Evolutionary conservation across 2,113 vertebrate species (phyloP).

Genomic region (Turnix velox): DNA sequence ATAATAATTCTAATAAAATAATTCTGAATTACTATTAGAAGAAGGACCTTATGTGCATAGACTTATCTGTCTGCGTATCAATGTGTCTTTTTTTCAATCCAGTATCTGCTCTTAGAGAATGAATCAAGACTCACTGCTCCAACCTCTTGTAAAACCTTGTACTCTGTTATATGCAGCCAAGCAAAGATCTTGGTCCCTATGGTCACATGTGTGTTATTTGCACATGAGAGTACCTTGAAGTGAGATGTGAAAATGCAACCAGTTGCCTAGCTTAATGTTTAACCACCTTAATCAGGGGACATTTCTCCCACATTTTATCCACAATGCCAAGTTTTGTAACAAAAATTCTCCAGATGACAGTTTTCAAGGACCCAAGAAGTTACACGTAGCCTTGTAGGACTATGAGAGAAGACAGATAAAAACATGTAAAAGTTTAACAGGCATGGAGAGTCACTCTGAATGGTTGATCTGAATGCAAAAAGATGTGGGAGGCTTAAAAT

Average conservation of each 20-base stretch:
- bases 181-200: not conserved
- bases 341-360: not conserved
- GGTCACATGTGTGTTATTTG: not conserved
- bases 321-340: not conserved
- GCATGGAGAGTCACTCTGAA: not conserved
- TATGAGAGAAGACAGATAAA: not conserved
- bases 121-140: not conserved
- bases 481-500: constrained; percentile 12
- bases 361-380: not conserved
- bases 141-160: not conserved
- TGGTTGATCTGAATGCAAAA: constrained; percentile 7
- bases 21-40: not conserved
- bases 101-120: not conserved
- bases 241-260: not conserved
- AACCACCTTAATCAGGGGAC: not conserved
- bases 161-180: not conserved
- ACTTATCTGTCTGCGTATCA: not conserved
- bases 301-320: not conserved
- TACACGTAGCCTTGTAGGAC: not conserved
- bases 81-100: not conserved
- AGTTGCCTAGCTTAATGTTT: not conserved
- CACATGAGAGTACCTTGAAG: not conserved
- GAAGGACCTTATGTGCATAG: not conserved
- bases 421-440: not conserved
- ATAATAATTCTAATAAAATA: not conserved